Conservation (phyloP, 2,797 vertebrate species). For the Rhodeus uyekii region DNA sequence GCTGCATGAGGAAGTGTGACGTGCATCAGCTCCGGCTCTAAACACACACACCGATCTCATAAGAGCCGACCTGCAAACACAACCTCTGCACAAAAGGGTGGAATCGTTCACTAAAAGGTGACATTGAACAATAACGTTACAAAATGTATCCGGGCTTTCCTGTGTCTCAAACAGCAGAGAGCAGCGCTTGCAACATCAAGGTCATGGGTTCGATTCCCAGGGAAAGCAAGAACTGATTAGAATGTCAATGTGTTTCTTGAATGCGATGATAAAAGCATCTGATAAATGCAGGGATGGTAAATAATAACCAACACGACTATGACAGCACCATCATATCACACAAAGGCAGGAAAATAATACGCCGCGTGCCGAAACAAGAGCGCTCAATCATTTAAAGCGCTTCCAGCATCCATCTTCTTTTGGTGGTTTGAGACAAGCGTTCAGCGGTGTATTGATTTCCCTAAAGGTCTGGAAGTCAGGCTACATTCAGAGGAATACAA, state of each 20-base stretch:
- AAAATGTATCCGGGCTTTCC: no score
- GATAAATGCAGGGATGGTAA: no score
- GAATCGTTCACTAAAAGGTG: not conserved
- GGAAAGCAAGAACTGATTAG: no score
- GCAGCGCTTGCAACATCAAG: no score
- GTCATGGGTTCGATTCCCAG: no score
- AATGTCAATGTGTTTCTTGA: no score
- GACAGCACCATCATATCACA: not conserved
- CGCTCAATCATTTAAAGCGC: slow-evolving; percentile 19
- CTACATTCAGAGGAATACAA: slow-evolving; percentile 32
- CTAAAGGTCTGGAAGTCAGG: slow-evolving; percentile 26
- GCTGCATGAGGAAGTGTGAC: not conserved
- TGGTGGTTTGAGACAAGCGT: slow-evolving; percentile 22
- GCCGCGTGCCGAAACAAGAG: not conserved
- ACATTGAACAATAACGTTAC: not conserved
- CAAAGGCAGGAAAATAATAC: not conserved
- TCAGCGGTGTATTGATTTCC: slow-evolving; percentile 35
- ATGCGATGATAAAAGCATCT: no score
- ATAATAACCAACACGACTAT: not conserved
- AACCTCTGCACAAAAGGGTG: not conserved
- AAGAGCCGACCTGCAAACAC: not conserved
- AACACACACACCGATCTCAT: no score
- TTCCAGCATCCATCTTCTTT: slow-evolving; percentile 22
- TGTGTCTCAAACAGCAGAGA: no score
- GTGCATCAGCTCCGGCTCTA: not conserved